Percentiles rank a stretch among this genome's conserved stretches.
Evolutionary conservation across 2,113 vertebrate genomes (phyloP).

Genomic region (Oenanthe melanoleuca): DNA sequence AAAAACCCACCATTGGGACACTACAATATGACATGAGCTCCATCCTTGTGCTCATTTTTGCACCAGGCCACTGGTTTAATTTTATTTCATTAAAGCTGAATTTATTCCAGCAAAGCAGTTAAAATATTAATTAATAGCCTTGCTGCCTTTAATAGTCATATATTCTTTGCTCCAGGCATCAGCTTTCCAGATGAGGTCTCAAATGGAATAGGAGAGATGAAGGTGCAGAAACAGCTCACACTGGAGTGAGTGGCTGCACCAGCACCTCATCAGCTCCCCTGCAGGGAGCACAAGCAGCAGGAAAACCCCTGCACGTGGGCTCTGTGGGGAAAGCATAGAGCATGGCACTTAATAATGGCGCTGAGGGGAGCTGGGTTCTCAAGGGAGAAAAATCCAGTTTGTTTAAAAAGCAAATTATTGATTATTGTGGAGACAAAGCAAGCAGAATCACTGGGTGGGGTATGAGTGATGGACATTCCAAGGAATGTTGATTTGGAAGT

Average conservation of each 20-base stretch:
- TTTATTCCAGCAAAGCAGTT: slow-evolving; percentile 17
- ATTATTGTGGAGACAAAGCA: neutral
- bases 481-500: neutral
- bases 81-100: neutral
- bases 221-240: neutral
- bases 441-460: neutral
- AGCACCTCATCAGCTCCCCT: neutral
- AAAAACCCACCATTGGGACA: neutral
- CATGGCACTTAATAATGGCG: neutral
- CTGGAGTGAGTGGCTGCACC: neutral
- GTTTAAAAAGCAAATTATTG: neutral
- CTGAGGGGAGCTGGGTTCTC: neutral
- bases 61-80: neutral
- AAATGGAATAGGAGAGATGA: neutral
- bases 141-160: neutral
- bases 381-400: neutral
- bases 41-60: neutral
- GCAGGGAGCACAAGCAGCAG: neutral
- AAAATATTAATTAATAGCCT: slow-evolving; percentile 7
- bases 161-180: neutral
- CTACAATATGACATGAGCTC: neutral
- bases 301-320: neutral
- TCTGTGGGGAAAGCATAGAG: neutral
- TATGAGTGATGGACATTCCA: neutral
- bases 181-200: neutral